These are phyloP conservation scores for Drosophila auraria DNA, from an alignment of 1,140 invertebrate genomes.

Conservation along the genomic window DNA sequence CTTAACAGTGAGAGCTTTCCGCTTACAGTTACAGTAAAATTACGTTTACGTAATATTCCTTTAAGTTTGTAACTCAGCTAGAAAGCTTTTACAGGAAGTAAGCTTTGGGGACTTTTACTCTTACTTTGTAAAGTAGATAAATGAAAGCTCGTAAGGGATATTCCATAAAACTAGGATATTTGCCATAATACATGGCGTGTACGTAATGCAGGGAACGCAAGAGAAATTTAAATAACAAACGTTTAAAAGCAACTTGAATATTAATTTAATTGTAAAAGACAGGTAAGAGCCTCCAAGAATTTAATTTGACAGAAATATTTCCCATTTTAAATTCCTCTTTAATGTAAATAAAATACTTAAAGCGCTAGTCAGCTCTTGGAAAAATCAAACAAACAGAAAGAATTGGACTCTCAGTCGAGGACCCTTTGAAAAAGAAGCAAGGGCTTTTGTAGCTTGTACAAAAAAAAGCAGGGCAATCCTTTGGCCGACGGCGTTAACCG, in stretches of 20 bases:
- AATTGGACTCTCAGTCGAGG: constrained; percentile 40
- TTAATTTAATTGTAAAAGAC: background rate
- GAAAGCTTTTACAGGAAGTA: constrained; percentile 13
- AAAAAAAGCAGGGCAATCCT: constrained; percentile 45
- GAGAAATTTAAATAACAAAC: background rate
- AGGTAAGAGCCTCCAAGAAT: background rate
- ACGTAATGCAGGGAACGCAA: background rate
- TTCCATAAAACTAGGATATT: constrained; percentile 10
- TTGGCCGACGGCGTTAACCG: constrained; percentile 43
- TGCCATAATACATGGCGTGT: constrained; percentile 17
- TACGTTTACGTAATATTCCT: constrained; percentile 1
- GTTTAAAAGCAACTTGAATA: too few species aligned
- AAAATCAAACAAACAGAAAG: constrained; percentile 24
- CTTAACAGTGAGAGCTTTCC: constrained; percentile 14
- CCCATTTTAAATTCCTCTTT: background rate
- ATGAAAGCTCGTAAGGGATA: constrained; percentile 6
- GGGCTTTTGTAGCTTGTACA: constrained; percentile 15
- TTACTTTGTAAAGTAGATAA: constrained; percentile 3
- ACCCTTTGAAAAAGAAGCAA: constrained; percentile 22
- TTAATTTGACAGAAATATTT: background rate
- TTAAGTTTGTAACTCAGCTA: constrained; percentile 5
- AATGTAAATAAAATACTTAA: constrained; percentile 20
- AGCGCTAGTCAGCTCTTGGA: background rate
- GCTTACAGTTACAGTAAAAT: background rate
- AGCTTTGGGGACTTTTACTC: background rate